These are phyloP conservation scores for Achatina immaculata DNA, from an alignment of 1,140 invertebrate species.

Conservation along the genomic window DNA sequence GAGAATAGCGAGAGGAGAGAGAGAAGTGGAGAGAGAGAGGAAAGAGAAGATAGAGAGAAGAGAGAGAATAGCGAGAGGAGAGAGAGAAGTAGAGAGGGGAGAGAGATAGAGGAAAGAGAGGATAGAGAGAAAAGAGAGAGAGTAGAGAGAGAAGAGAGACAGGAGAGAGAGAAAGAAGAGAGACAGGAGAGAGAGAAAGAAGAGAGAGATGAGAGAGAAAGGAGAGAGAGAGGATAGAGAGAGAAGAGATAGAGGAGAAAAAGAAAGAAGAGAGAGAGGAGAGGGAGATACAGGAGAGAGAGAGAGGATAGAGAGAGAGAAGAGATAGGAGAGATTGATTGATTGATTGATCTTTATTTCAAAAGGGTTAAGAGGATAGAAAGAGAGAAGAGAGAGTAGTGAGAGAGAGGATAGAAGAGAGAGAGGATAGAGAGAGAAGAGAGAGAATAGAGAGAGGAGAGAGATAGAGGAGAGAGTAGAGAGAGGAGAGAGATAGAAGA, in stretches of 20 bases:
- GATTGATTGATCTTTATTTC: background rate
- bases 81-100: background rate
- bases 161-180: background rate
- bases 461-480: background rate
- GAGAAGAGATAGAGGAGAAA: too few species aligned
- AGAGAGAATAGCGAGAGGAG: background rate
- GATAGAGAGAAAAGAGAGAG: too few species aligned
- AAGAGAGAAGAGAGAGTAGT: background rate
- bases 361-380: background rate
- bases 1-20: background rate
- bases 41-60: background rate
- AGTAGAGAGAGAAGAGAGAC: background rate
- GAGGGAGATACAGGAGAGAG: too few species aligned
- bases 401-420: background rate
- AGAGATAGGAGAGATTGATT: background rate
- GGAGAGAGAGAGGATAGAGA: background rate
- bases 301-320: background rate
- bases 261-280: background rate
- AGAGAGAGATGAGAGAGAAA: background rate
- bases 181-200: background rate
- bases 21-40: too few species aligned
- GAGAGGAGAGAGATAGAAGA: background rate
- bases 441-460: background rate
- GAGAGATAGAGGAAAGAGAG: slow-evolving; percentile 1
- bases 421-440: background rate